Base-by-base conservation (phyloP, 1,140 invertebrate genomes). In the Drosophila ogumai region DNA sequence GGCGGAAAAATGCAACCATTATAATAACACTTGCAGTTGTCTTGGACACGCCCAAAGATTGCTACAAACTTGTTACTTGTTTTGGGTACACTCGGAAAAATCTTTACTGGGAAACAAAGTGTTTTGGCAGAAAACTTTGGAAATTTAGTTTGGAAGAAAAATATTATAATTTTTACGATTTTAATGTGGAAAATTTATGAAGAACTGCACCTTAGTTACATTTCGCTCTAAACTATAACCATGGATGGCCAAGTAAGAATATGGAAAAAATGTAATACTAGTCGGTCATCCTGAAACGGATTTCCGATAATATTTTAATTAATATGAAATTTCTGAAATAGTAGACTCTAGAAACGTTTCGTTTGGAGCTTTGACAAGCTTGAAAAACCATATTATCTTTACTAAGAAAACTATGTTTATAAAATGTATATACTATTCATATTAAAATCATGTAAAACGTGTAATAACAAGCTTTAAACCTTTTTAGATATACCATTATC, bases 21-120 rank as follows among this genome's bases (percentile, higher is more conserved):
- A 54, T 2, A 38, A 15, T 6, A 46, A 15, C 19, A 43, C n/a
- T 40, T 12, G 28, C 44, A 40, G 13, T 32, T 34, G 32, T 31
- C 19, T 72, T n/a, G 57, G 72, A 55, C 57, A 75, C 72, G 72
- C 72, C 72, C 72, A 61, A 73, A 36, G 34, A 65, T 52, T 49
- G 46, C 65, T 32, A 12, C 9, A 25, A 52, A 32, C 15, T 60
- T 50, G 44, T 22, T 43, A 58, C 25, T 19, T 17, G 15, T 25
- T 58, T 44, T 15, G 15, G 31, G 6, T 50, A 13, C 58, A 52
- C 58, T 25, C 0, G 28, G 28, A 32, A 19, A 46, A 46, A 8
- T 13, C 6, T 15, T 19, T 19, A 2, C 1, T 9, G 19, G 3
- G 10, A 31, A 47, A 44, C 1, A 19, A 19, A 32, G 0, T 0